These are phyloP conservation scores for Callorhinus ursinus DNA, from an alignment of 2,113 vertebrate species.

Conservation along the genomic window DNA sequence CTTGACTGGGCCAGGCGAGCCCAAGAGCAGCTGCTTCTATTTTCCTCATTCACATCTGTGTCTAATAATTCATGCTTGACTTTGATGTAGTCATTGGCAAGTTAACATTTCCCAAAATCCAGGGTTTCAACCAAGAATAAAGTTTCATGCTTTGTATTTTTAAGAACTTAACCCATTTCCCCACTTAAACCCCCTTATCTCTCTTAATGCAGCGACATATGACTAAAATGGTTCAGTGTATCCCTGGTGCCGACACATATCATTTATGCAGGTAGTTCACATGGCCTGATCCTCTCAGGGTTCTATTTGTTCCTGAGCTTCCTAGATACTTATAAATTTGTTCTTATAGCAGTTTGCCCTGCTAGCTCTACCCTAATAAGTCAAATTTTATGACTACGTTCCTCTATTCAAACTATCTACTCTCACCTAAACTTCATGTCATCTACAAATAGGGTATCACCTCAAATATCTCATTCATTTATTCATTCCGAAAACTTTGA, in stretches of 20 bases:
- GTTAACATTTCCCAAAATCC: constrained; percentile 48
- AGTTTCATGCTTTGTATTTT: constrained; percentile 59
- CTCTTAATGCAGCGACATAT: not conserved
- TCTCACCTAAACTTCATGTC: not conserved
- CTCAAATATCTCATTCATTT: not conserved
- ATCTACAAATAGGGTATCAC: not conserved
- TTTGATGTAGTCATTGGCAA: constrained; percentile 72
- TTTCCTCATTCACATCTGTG: constrained; percentile 68
- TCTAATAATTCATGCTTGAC: constrained; percentile 69
- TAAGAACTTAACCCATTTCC: constrained; percentile 56
- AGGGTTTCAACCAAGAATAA: constrained; percentile 54
- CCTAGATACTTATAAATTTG: not conserved
- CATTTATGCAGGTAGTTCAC: not conserved
- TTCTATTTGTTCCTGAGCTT: not conserved
- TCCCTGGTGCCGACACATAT: fast-evolving
- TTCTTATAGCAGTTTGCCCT: not conserved
- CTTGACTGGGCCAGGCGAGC: not conserved
- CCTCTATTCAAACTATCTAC: not conserved
- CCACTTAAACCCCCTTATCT: not conserved
- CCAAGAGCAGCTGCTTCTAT: constrained; percentile 69
- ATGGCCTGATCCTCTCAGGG: not conserved
- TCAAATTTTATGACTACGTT: not conserved
- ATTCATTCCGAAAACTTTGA: not conserved
- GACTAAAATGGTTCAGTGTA: not conserved
- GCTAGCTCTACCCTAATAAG: not conserved